Evolutionary conservation across 2,888 invertebrate species (phyloP).

Genomic region (Parnassius orleans): DNA sequence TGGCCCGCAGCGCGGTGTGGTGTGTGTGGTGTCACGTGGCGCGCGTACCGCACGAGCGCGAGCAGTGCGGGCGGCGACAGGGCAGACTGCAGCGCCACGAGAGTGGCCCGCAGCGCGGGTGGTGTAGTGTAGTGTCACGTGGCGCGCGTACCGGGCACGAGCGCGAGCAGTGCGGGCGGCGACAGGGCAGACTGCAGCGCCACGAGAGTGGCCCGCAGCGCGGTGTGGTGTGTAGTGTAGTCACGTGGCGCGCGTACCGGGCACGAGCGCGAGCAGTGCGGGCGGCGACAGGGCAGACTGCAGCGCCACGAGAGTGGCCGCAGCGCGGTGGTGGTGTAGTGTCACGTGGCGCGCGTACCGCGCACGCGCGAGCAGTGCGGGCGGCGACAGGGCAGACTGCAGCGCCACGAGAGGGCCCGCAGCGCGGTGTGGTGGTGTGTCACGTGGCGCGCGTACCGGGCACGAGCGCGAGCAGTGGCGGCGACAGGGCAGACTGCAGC

Average conservation of each 20-base stretch:
- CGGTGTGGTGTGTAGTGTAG: background rate
- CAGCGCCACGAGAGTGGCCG: too few species aligned
- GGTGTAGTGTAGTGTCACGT: too few species aligned
- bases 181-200: constrained; percentile 89
- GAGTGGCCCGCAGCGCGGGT: constrained; percentile 78
- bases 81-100: too few species aligned
- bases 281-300: too few species aligned
- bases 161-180: constrained; percentile 77
- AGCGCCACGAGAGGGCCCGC: constrained; percentile 84
- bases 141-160: constrained; percentile 82
- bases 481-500: constrained; percentile 87
- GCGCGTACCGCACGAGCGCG: too few species aligned
- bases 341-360: constrained; percentile 68
- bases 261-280: constrained; percentile 67
- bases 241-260: constrained; percentile 76
- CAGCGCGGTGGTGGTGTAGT: too few species aligned
- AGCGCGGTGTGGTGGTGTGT: constrained; percentile 68
- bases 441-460: constrained; percentile 69
- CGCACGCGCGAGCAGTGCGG: constrained; percentile 89
- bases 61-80: too few species aligned
- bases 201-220: constrained; percentile 91
- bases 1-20: too few species aligned
- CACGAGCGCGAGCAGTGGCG: constrained; percentile 83
- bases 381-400: constrained; percentile 82
- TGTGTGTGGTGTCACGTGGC: too few species aligned